phyloP scores from a whole-genome alignment of 2,113 vertebrate species.

The Megaleporinus macrocephalus region DNA sequence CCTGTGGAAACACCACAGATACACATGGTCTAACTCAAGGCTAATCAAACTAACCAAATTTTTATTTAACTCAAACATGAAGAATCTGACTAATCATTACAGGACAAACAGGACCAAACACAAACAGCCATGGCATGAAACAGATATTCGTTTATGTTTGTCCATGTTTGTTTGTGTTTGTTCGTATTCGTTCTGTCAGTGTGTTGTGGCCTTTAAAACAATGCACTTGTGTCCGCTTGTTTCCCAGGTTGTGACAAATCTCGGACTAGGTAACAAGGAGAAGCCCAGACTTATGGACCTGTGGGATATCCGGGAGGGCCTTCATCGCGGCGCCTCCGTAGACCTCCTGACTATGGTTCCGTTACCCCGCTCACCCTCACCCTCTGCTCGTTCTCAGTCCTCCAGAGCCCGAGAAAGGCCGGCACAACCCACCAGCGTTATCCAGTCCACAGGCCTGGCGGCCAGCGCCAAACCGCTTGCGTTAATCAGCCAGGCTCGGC shows the following conservation, averaged over 20 bases:
- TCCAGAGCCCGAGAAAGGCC: slow-evolving; percentile 87
- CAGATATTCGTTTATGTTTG: too few species aligned
- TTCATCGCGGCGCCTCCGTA: slow-evolving; percentile 83
- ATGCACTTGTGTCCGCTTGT: neutral
- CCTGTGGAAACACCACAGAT: too few species aligned
- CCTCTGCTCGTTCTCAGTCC: slow-evolving; percentile 87
- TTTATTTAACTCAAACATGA: too few species aligned
- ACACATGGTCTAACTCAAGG: too few species aligned
- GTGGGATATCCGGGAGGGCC: slow-evolving; percentile 83
- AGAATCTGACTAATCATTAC: too few species aligned
- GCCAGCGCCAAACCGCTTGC: slow-evolving; percentile 89
- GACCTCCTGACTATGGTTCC: slow-evolving; percentile 84
- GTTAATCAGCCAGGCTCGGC: slow-evolving; percentile 87
- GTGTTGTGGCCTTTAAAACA: too few species aligned
- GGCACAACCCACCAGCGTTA: slow-evolving; percentile 94
- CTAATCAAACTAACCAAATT: too few species aligned
- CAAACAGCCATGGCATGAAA: too few species aligned
- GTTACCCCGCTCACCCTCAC: slow-evolving; percentile 84
- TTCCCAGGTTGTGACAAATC: slow-evolving; percentile 82
- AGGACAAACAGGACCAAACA: too few species aligned
- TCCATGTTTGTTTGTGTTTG: too few species aligned
- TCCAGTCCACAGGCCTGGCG: slow-evolving; percentile 95
- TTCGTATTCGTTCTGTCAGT: too few species aligned
- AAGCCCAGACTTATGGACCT: slow-evolving; percentile 77
- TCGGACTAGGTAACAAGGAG: slow-evolving; percentile 82